A percentile compares a stretch with the other conserved stretches of the same genome.
Conservation (phyloP, 2,797 vertebrate species). For the Pangasius djambal region DNA sequence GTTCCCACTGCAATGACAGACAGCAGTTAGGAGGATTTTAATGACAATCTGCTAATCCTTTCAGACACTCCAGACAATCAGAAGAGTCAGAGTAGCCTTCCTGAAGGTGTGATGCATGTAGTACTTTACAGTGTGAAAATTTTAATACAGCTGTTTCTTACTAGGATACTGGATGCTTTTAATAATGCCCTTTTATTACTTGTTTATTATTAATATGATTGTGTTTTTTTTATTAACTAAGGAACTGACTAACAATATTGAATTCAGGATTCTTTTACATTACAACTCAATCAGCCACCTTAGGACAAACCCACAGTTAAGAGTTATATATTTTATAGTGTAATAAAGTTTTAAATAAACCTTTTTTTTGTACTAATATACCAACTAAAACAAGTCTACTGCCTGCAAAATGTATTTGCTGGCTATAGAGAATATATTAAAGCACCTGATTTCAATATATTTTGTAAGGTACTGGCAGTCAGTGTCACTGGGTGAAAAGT, state of each 20-base stretch:
- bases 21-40: no score
- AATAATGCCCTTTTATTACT: not conserved
- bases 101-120: not conserved
- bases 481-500: not conserved
- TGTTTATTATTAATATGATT: no score
- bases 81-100: not conserved
- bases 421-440: not conserved
- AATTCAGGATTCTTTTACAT: not conserved
- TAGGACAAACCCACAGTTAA: not conserved
- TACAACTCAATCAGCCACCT: not conserved
- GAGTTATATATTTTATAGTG: no score
- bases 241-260: not conserved
- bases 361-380: not conserved
- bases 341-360: not conserved
- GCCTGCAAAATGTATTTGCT: not conserved
- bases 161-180: not conserved
- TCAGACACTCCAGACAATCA: conserved; percentile 1
- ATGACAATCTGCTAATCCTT: not conserved
- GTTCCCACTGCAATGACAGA: conserved; percentile 74
- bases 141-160: not conserved
- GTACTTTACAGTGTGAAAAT: not conserved
- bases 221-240: no score
- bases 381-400: not conserved
- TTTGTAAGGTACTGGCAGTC: not conserved
- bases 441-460: not conserved